These are phyloP conservation scores for Setipinna tenuifilis DNA, from an alignment of 2,797 vertebrate species.

Conservation along the genomic window DNA sequence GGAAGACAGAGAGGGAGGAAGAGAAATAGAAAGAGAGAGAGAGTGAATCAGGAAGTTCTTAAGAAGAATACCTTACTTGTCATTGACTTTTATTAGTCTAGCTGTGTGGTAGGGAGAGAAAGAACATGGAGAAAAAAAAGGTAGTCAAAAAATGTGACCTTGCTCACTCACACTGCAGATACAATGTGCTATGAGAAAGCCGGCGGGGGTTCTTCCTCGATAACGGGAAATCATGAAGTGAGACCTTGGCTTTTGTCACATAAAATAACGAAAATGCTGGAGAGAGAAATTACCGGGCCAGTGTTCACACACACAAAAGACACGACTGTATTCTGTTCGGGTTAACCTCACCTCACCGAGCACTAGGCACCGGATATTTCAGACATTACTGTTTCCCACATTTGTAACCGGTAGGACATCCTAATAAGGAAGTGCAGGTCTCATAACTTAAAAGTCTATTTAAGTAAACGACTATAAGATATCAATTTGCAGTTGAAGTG, in stretches of 20 bases:
- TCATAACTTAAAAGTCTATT: no score
- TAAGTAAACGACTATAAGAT: no score
- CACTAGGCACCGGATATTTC: neutral
- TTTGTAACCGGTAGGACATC: neutral
- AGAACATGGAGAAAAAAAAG: neutral
- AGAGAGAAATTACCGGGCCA: neutral
- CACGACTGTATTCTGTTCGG: neutral
- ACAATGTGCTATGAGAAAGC: neutral
- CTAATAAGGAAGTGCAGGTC: neutral
- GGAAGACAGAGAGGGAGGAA: neutral
- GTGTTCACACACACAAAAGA: neutral
- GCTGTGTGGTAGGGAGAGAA: neutral
- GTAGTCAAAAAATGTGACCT: neutral
- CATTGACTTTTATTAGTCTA: constrained; percentile 46
- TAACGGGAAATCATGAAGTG: neutral
- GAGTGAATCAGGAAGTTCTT: constrained; percentile 48
- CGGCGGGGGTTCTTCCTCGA: neutral
- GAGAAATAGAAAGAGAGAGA: constrained; percentile 13
- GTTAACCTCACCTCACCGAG: neutral
- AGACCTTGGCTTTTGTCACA: neutral
- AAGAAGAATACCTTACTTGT: constrained; percentile 49
- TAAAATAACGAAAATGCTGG: neutral
- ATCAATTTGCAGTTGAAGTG: neutral
- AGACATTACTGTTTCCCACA: neutral
- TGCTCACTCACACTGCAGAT: neutral